Evolutionary conservation across 2,113 vertebrate genomes (phyloP).

Genomic region (Hystrix brachyura): DNA sequence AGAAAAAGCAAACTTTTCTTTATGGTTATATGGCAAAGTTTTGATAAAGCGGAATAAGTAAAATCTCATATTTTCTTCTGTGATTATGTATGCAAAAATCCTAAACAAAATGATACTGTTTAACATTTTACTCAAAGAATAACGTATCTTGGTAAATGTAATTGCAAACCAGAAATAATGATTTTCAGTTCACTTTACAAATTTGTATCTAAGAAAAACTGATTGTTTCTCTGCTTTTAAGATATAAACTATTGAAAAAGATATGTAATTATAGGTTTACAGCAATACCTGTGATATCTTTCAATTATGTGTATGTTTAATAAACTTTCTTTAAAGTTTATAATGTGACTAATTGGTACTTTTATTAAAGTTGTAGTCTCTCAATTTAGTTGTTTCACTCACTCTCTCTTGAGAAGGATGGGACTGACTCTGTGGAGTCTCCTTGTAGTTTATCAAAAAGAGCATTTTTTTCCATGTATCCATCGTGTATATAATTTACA

Average conservation of each 20-base stretch:
- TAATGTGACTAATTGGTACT: neutral
- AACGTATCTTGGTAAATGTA: neutral
- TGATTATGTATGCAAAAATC: neutral
- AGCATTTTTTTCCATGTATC: fast-evolving
- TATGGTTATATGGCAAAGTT: neutral
- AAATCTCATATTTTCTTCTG: neutral
- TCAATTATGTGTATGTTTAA: neutral
- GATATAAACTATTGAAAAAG: neutral
- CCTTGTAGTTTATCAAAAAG: neutral
- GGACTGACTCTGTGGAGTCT: too few species aligned
- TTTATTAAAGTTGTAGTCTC: neutral
- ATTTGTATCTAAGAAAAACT: neutral
- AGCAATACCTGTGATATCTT: neutral
- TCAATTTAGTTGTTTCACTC: neutral
- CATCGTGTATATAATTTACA: neutral
- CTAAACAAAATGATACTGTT: neutral
- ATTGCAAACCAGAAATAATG: neutral
- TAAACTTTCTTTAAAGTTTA: neutral
- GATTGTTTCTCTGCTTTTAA: neutral
- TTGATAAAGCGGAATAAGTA: neutral
- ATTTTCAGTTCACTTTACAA: neutral
- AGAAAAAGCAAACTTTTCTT: neutral
- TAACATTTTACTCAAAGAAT: neutral
- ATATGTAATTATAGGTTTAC: neutral
- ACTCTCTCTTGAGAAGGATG: neutral